Base-by-base conservation (phyloP, 2,797 vertebrate species). In the Avahi laniger region DNA sequence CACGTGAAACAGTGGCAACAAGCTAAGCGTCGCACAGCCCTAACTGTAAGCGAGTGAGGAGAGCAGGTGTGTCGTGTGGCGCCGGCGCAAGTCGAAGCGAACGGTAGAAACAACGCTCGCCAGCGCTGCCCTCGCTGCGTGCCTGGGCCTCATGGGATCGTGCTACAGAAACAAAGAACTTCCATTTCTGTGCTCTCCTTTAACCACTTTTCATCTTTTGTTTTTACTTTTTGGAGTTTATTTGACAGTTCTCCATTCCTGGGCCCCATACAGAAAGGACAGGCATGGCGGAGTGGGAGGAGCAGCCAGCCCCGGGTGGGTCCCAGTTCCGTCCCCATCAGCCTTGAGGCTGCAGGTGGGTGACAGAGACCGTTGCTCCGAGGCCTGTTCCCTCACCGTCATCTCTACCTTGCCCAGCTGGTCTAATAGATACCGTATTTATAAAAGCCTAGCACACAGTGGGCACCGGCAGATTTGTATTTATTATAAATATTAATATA, bases 101-200 rank as follows among this genome's bases (percentile, higher is more conserved):
- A 38, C 5, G 7, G 11, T 26, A 24, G 28, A n/a, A 33, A 63
- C 7, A 7, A 17, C 15, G 30, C 30, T 17, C 30, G 15, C 30
- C 59, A 15, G 30, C 6, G 61, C 61, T 3, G 61, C 61, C 61
- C 63, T 4, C 18, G 10, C 22, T 9, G 9, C 54, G 9, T 26
- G 3, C 35, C 4, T 3, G 20, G 28, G 61, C 57, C 22, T 30
- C 6, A 1, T 4, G 4, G 43, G 26, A 1, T 41, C 61, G n/a
- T 70, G 52, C 14, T 46, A 5, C 5, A 86, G 61, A 52, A 48
- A 59, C 1, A 33, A 35, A 30, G 18, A 20, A 28, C 35, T 28
- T 33, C 4, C 0, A 20, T 20, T 7, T 61, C 67, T 54, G 0
- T 50, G 28, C 30, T 80, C 38, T 43, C 76, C 46, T 75, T 46